Base-by-base conservation (phyloP, 1,140 invertebrate genomes). In the Drosophila repletoides region DNA sequence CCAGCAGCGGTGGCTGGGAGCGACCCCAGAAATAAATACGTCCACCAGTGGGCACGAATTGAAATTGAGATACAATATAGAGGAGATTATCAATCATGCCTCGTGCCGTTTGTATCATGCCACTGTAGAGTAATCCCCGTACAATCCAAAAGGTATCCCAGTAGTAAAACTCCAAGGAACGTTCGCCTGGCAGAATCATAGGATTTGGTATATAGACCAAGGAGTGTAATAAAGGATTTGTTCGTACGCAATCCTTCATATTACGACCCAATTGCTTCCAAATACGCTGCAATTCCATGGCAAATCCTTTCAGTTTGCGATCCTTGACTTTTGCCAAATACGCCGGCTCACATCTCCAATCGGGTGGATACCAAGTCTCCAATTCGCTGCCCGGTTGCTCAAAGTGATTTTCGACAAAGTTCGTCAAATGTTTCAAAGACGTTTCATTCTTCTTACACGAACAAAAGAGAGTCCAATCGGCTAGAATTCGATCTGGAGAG, bases 131-230 rank as follows among this genome's bases (percentile, higher is more conserved):
- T 0, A 98, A 91, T 0, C 97, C 97, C 52, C 95, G 94, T 15
- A 98, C 91, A 9, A 98, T 97, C 97, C 97, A 98, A 83, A 97
- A 98, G 0, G 97, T 97, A 73, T 98, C 97, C 97, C 97, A 98
- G 88, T 98, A 98, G 89, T 98, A 98, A 83, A 97, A 96, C 88
- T 97, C 96, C 1, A 95, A 93, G 89, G 98, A 98, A 41, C 97
- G 90, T 1, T 96, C 96, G 14, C 97, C 97, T 10, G 97, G 97
- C 0, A 98, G 95, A 59, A 98, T 97, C 15, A 98, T 95, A 0
- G 96, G 96, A 89, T 98, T 93, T 2, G 96, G 94, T 1, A 98
- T 94, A 80, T 97, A 96, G 26, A 98, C 95, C 38, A 97, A 95
- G n/a, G 96, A 96, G 87, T 96, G 96, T 0, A 93, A 91, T 3